Evolutionary conservation across 2,888 invertebrate species (phyloP).

Genomic region (Choreutis nemorana): DNA sequence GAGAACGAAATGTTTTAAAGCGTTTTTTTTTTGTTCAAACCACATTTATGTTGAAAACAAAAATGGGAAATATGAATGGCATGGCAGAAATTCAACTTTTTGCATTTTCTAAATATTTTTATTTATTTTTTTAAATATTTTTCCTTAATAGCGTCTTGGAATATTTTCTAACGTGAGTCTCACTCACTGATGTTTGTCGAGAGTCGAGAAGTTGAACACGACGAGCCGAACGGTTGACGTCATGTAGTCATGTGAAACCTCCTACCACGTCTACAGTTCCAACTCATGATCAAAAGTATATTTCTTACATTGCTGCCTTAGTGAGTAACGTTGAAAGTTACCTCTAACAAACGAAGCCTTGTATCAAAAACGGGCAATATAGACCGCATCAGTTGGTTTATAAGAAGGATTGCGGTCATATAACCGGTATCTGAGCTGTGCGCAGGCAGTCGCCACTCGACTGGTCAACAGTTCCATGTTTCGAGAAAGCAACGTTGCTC

Average conservation of each 20-base stretch:
- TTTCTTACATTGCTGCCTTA: conserved; percentile 29
- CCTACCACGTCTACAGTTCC: conserved; percentile 26
- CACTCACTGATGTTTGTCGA: conserved; percentile 50
- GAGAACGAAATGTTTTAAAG: too few species aligned
- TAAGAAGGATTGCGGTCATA: conserved; percentile 62
- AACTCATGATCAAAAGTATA: conserved; percentile 6
- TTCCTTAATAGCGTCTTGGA: too few species aligned
- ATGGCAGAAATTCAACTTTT: too few species aligned
- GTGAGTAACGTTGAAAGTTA: conserved; percentile 11
- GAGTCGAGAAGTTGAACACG: conserved; percentile 57
- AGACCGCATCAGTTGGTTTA: too few species aligned
- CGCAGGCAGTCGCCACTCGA: conserved; percentile 44
- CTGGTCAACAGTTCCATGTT: conserved; percentile 49
- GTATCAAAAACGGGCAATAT: conserved; percentile 26
- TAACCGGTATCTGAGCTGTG: conserved; percentile 62
- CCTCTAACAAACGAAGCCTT: conserved; percentile 24
- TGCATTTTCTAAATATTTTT: too few species aligned
- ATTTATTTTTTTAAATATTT: too few species aligned
- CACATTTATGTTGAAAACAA: neutral
- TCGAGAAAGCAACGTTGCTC: conserved; percentile 60
- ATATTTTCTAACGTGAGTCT: conserved; percentile 48
- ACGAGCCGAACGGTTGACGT: conserved; percentile 63
- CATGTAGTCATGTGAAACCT: conserved; percentile 52
- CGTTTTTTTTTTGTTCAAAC: too few species aligned
- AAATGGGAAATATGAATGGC: too few species aligned